Evolutionary conservation across 2,113 vertebrate species (phyloP).

Genomic region (Nerophis lumbriciformis): DNA sequence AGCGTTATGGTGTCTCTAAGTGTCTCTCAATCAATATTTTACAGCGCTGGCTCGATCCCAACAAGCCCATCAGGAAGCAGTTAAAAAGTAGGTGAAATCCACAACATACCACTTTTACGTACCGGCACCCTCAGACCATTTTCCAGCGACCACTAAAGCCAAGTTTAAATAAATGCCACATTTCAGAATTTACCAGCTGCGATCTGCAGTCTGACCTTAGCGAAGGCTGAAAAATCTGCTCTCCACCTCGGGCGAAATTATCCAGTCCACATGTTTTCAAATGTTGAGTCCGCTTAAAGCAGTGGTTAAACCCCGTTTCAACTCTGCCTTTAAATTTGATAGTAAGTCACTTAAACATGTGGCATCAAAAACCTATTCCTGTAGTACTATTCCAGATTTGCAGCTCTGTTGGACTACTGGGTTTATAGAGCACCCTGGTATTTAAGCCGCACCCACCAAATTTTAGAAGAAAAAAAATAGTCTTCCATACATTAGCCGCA

Average conservation of each 20-base stretch:
- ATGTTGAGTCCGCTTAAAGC: conserved; percentile 29
- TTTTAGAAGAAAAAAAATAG: no score
- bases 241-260: conserved; percentile 21
- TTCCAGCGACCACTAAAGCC: not conserved
- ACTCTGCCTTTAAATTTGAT: conserved; percentile 35
- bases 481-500: no score
- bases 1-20: conserved; percentile 51
- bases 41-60: conserved; percentile 98
- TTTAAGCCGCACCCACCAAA: no score
- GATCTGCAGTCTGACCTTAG: not conserved
- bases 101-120: conserved; percentile 19
- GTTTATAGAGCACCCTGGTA: no score
- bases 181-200: not conserved
- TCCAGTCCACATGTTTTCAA: conserved; percentile 23
- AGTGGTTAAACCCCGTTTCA: conserved; percentile 52
- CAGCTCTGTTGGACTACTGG: conserved; percentile 12
- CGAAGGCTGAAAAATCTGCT: conserved; percentile 16
- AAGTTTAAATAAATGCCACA: not conserved
- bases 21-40: conserved; percentile 68
- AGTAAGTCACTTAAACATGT: conserved; percentile 35
- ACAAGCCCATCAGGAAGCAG: conserved; percentile 98
- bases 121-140: conserved; percentile 37
- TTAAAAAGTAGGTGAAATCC: conserved; percentile 88
- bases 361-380: conserved; percentile 22
- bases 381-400: conserved; percentile 2